phyloP scores from a whole-genome alignment of 2,113 vertebrate genomes.

The Bubo bubo region DNA sequence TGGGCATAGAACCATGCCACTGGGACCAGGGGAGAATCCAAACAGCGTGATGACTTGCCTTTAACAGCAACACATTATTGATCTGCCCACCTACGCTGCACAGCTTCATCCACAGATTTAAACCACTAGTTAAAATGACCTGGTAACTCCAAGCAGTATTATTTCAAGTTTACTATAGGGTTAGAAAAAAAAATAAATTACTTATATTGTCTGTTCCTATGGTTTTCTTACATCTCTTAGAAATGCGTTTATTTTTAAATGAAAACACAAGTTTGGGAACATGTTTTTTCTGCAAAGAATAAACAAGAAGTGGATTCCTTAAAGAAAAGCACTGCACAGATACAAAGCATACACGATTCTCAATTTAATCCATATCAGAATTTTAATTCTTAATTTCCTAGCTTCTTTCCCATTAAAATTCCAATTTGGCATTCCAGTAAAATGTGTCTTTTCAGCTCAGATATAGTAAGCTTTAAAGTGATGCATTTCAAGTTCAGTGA shows the following conservation, averaged over 20 bases:
- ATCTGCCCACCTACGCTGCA: fast-evolving
- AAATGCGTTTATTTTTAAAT: background rate
- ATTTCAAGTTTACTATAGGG: background rate
- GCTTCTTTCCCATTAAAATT: background rate
- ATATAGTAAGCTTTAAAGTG: background rate
- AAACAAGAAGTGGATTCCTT: background rate
- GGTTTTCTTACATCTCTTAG: background rate
- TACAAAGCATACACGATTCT: background rate
- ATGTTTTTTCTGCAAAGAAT: background rate
- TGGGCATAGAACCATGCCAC: background rate
- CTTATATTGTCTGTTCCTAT: background rate
- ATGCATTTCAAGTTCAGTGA: background rate
- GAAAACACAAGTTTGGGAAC: background rate
- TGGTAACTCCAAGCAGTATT: background rate
- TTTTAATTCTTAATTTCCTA: background rate
- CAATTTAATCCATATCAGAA: background rate
- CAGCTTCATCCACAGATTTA: background rate
- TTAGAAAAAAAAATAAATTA: background rate
- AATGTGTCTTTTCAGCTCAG: background rate
- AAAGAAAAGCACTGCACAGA: background rate
- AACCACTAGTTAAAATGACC: background rate
- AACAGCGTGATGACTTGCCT: fast-evolving
- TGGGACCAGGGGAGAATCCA: background rate
- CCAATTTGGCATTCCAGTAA: background rate
- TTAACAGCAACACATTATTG: fast-evolving